phyloP scores from a whole-genome alignment of 2,113 vertebrate genomes.

The Cepphus grylle region DNA sequence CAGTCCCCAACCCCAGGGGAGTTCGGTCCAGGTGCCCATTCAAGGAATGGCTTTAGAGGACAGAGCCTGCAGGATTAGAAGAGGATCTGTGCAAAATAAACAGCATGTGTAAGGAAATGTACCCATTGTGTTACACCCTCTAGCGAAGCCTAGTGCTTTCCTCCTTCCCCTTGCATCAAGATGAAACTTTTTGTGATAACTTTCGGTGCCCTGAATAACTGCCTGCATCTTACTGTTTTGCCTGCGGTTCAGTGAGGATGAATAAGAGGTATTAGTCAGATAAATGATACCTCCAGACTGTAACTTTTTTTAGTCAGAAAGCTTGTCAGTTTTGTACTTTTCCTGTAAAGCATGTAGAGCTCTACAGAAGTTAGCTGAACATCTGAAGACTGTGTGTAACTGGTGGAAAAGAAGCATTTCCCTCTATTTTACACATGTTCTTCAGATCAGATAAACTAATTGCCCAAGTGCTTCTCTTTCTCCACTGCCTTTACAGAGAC shows the following conservation, averaged over 20 bases:
- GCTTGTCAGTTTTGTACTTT: neutral
- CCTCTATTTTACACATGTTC: neutral
- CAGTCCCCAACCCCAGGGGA: neutral
- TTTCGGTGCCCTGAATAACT: neutral
- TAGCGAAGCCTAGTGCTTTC: neutral
- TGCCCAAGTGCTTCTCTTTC: neutral
- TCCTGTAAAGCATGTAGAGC: neutral
- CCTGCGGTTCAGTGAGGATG: neutral
- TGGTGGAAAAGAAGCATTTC: neutral
- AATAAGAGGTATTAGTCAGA: neutral
- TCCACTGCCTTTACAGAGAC: neutral
- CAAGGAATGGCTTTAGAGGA: neutral
- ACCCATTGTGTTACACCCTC: too few relatives aligned
- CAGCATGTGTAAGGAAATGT: neutral
- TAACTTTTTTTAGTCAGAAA: neutral
- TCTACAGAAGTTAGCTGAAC: neutral
- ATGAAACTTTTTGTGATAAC: neutral
- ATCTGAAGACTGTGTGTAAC: rapidly evolving
- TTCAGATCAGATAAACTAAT: neutral
- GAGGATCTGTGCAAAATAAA: neutral
- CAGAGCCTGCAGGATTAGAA: neutral
- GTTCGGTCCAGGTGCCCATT: neutral
- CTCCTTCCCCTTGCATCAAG: neutral
- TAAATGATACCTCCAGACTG: neutral
- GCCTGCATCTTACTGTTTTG: neutral